phyloP scores from a whole-genome alignment of 2,113 vertebrate species.

The Centropus unirufus region DNA sequence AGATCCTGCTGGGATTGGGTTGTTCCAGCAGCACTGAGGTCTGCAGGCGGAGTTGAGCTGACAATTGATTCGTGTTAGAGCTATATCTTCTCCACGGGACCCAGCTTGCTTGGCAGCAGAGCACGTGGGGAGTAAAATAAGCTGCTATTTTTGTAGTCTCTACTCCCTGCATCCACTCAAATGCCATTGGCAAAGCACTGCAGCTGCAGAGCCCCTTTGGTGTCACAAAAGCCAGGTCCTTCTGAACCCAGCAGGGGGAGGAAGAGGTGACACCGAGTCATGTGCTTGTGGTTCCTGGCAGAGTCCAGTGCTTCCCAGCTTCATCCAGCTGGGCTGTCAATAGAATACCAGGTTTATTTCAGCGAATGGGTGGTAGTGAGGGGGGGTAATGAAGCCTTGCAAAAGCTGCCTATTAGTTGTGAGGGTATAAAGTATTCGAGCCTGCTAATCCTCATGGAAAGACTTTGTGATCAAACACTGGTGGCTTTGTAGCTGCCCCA shows the following conservation, averaged over 20 bases:
- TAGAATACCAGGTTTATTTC: neutral
- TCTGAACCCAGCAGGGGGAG: neutral
- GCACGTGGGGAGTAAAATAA: neutral
- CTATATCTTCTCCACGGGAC: neutral
- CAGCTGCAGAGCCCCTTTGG: neutral
- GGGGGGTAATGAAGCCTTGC: no score
- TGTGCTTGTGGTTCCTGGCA: rapidly evolving
- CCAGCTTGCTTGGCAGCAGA: neutral
- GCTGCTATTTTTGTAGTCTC: neutral
- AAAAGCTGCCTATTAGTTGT: neutral
- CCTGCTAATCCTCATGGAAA: neutral
- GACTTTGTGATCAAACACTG: neutral
- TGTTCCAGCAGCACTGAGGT: neutral
- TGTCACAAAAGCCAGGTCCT: neutral
- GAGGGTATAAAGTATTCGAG: neutral
- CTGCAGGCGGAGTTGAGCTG: neutral
- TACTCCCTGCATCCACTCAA: neutral
- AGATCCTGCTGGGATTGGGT: neutral
- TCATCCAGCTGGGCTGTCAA: rapidly evolving
- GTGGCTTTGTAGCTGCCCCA: neutral
- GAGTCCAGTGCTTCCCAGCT: rapidly evolving
- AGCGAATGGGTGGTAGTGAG: rapidly evolving
- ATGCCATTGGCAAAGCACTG: neutral
- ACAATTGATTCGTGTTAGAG: neutral
- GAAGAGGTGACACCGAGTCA: rapidly evolving